Conservation (phyloP, 1,140 invertebrate species). For the Laupala kohalensis region DNA sequence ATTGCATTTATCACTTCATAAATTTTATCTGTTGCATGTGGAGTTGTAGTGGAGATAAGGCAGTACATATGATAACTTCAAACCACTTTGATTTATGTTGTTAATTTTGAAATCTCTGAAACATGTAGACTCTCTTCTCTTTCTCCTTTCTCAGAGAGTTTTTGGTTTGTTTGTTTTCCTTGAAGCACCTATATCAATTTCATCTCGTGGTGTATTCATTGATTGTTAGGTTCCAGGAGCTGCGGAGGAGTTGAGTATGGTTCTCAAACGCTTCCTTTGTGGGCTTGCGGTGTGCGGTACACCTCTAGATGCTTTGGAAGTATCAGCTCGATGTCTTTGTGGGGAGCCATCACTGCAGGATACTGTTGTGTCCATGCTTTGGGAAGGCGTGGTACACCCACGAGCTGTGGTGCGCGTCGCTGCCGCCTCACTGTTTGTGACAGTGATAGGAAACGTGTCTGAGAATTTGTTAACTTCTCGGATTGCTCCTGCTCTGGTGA, state of each 20-base stretch:
- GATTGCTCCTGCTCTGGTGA: slow-evolving; percentile 54
- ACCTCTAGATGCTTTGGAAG: slow-evolving; percentile 35
- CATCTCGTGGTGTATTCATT: background rate
- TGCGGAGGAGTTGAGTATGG: slow-evolving; percentile 29
- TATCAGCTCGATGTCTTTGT: slow-evolving; percentile 28
- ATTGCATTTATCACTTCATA: too few relatives aligned
- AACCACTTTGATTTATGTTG: too few relatives aligned
- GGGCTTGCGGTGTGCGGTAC: slow-evolving; percentile 37
- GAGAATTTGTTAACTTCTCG: slow-evolving; percentile 42
- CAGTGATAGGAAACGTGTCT: slow-evolving; percentile 38
- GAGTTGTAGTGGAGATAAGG: too few relatives aligned
- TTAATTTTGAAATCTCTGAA: too few relatives aligned
- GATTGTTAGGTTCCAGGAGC: slow-evolving; percentile 21
- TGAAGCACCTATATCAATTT: background rate
- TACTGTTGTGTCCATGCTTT: slow-evolving; percentile 44
- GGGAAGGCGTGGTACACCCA: slow-evolving; percentile 56
- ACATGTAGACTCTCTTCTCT: too few relatives aligned
- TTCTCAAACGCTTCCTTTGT: slow-evolving; percentile 36
- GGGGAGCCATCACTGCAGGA: slow-evolving; percentile 15
- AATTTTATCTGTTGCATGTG: too few relatives aligned
- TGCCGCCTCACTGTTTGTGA: slow-evolving; percentile 44
- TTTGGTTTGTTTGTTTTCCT: background rate
- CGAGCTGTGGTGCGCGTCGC: slow-evolving; percentile 41
- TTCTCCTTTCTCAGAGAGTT: background rate
- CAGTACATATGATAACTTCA: too few relatives aligned